These are phyloP conservation scores for Chionodraco myersi DNA, from an alignment of 2,113 vertebrate genomes.

Conservation along the genomic window DNA sequence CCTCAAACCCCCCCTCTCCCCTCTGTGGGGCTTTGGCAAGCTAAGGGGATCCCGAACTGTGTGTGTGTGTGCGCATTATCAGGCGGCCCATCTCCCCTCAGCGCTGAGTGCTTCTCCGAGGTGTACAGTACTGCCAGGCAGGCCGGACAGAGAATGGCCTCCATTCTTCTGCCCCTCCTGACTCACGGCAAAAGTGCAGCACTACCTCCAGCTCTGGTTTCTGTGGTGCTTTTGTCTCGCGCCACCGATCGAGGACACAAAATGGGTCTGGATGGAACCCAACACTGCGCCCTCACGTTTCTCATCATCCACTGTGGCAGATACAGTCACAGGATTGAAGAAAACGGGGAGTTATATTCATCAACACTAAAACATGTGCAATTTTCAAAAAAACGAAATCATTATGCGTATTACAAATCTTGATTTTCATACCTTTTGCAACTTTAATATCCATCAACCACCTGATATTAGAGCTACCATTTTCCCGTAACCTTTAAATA, in stretches of 20 bases:
- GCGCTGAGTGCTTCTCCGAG: conserved; percentile 78
- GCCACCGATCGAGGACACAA: conserved; percentile 73
- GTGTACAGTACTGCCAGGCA: conserved; percentile 73
- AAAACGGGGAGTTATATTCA: not conserved
- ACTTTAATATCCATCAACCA: not conserved
- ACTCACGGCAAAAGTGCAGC: conserved; percentile 67
- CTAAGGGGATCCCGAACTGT: conserved; percentile 38
- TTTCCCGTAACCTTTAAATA: conserved; percentile 58
- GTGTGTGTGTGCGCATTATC: conserved; percentile 70
- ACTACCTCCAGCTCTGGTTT: conserved; percentile 78
- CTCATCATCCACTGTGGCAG: conserved; percentile 58
- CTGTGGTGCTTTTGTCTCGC: conserved; percentile 80
- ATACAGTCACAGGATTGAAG: conserved; percentile 47
- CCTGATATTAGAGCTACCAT: conserved; percentile 25
- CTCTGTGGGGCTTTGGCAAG: conserved; percentile 39
- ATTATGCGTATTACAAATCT: not conserved
- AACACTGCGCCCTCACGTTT: conserved; percentile 75
- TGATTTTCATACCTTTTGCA: no score
- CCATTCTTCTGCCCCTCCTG: conserved; percentile 74
- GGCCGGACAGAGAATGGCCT: conserved; percentile 73
- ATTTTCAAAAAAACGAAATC: not conserved
- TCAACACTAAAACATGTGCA: not conserved
- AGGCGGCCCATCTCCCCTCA: conserved; percentile 71
- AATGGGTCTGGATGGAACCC: conserved; percentile 82
- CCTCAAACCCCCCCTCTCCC: conserved; percentile 41